A percentile compares a stretch with the other conserved stretches of the same genome.
phyloP scores from a whole-genome alignment of 2,113 vertebrate genomes.

The Prietella phreatophila region DNA sequence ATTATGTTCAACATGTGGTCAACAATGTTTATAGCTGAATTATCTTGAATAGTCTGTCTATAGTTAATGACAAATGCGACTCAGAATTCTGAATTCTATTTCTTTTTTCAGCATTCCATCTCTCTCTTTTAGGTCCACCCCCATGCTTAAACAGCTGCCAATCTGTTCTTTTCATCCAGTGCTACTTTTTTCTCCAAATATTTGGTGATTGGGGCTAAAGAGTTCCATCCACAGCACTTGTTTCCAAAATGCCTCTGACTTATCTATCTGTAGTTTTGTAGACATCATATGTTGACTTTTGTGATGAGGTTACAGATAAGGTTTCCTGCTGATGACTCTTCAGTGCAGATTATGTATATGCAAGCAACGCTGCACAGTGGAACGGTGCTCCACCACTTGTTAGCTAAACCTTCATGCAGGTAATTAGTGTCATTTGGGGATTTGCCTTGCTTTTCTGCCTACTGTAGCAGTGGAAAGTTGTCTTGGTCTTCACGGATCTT shows the following conservation, averaged over 20 bases:
- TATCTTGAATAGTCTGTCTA: not conserved
- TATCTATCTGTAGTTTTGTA: not conserved
- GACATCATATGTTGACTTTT: not conserved
- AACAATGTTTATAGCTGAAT: not conserved
- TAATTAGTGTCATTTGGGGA: not conserved
- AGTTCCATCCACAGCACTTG: not conserved
- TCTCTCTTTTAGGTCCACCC: not conserved
- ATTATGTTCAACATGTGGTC: not conserved
- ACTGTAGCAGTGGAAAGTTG: not conserved
- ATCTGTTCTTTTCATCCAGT: not conserved
- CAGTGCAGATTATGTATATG: not conserved
- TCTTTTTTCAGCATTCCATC: not conserved
- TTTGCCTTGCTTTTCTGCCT: not conserved
- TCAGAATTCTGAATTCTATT: not conserved
- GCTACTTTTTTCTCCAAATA: not conserved
- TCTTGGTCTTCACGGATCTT: not conserved
- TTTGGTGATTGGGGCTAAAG: not conserved
- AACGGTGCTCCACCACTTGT: not conserved
- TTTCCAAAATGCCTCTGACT: not conserved
- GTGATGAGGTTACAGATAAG: not conserved
- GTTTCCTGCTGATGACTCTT: not conserved
- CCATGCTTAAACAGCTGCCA: not conserved
- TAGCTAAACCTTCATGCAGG: not conserved
- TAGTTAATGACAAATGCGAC: not conserved
- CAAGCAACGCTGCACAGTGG: not conserved